Base-by-base conservation (phyloP, 2,888 invertebrate species). In the Parnassius apollo region DNA sequence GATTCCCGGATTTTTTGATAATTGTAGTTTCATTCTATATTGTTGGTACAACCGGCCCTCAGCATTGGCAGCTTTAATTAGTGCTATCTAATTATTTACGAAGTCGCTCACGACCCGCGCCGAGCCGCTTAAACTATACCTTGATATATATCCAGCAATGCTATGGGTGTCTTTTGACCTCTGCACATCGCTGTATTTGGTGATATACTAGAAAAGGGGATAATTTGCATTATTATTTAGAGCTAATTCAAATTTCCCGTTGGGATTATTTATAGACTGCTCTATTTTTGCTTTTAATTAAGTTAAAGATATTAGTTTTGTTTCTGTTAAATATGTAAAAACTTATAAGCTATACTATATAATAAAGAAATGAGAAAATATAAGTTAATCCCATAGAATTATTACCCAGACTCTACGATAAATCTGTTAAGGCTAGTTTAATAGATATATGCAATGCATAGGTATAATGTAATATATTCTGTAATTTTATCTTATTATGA, bases 61-160 rank as follows among this genome's bases (percentile, higher is more conserved):
- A 65, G 69, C 67, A 70, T 73, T 69, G 68, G 68, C 65, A 72
- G 75, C 74, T 82, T 87, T 90, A 89, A 90, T 90, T 89, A 88
- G 88, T 70, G 69, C 74, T 82, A 85, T 86, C 85, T 89, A 90
- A 90, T 89, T 90, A 88, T 86, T 83, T 83, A 82, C 49, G 13
- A 12, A 76, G 76, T 75, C 75, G 76, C 82, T 83, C 88, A 88
- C 89, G 63, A 63, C 78, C 71, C 70, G 70, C 69, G 58, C 67
- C 64, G 45, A 69, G 71, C 68, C 69, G 69, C 80, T 80, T 71
- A 42, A 82, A 74, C 79, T 73, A 83, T 82, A 73, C 72, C 71
- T 76, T 77, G 80, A 82, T 77, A 75, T 80, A 78, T 76, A 71
- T 71, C 61, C 54, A 9, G 63, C 46, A 56, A 56, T 54, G 54